Percentiles rank a stretch among this genome's conserved stretches.
These are phyloP conservation scores for Gallinago paraguaiae DNA, from an alignment of 2,113 vertebrate genomes.

Conservation along the genomic window DNA sequence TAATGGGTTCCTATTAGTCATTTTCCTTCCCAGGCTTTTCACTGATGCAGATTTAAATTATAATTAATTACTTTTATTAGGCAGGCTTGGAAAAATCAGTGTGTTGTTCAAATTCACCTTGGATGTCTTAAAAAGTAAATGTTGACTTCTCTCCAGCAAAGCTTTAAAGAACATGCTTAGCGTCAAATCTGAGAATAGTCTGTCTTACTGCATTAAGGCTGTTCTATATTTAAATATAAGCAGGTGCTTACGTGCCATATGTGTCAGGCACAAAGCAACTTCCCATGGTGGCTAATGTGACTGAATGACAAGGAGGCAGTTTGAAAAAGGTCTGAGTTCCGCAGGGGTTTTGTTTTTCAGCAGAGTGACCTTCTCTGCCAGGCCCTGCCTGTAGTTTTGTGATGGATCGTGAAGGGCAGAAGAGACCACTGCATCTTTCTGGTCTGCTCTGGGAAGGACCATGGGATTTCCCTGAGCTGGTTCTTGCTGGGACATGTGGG, in stretches of 20 bases:
- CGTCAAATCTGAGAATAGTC: constrained; percentile 54
- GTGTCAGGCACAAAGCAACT: constrained; percentile 3
- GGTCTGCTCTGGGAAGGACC: background rate
- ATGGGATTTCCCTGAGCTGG: background rate
- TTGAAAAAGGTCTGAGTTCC: background rate
- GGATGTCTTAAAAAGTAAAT: constrained; percentile 26
- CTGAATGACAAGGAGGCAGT: background rate
- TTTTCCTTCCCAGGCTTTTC: background rate
- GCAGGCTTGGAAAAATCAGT: background rate
- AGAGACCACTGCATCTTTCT: accelerated
- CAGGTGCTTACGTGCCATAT: constrained; percentile 51
- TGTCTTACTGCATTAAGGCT: constrained; percentile 51
- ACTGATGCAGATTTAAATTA: background rate
- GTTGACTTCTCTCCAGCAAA: constrained; percentile 14
- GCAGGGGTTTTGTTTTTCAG: background rate
- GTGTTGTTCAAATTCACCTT: background rate
- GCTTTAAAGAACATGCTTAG: constrained; percentile 57
- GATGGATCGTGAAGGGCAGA: background rate
- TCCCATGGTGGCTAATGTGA: background rate
- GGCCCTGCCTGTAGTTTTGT: background rate
- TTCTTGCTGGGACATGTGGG: background rate
- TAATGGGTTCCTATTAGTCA: background rate
- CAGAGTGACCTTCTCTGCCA: background rate
- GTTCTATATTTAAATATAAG: constrained; percentile 67
- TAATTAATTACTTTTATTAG: background rate